Evolutionary conservation across 2,113 vertebrate genomes (phyloP).

Genomic region (Sphyrna mokarran): DNA sequence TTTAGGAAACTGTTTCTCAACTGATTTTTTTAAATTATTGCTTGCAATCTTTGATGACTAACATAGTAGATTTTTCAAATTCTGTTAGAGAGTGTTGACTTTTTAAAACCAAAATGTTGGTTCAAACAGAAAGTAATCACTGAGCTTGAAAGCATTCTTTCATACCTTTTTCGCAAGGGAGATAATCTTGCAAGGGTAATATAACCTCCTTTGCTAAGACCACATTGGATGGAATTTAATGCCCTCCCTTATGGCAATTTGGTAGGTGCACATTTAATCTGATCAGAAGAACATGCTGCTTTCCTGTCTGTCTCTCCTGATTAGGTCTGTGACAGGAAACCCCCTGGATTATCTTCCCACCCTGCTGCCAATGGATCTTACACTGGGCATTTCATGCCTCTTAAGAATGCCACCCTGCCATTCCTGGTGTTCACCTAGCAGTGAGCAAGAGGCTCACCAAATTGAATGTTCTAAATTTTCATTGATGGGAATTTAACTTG

Average conservation of each 20-base stretch:
- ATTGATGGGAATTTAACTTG: too few relatives aligned
- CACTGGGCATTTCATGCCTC: too few relatives aligned
- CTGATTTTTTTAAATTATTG: not conserved
- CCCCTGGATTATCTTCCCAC: too few relatives aligned
- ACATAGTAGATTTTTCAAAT: not conserved
- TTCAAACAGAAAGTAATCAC: not conserved
- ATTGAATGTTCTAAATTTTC: too few relatives aligned
- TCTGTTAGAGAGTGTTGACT: not conserved
- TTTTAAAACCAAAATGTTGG: not conserved
- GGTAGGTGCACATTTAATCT: not conserved
- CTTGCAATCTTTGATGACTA: not conserved
- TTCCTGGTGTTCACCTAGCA: too few relatives aligned
- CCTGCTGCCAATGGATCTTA: too few relatives aligned
- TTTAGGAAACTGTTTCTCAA: constrained; percentile 18
- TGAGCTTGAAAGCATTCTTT: not conserved
- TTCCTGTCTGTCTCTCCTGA: too few relatives aligned
- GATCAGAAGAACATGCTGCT: not conserved
- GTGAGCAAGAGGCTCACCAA: too few relatives aligned
- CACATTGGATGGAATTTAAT: not conserved
- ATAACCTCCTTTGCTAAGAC: not conserved
- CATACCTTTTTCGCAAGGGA: not conserved
- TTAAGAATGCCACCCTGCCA: too few relatives aligned
- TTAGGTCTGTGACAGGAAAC: too few relatives aligned
- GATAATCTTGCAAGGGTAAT: not conserved
- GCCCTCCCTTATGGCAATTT: too few relatives aligned